phyloP scores from a whole-genome alignment of 53 echinoderm and acorn worm species.

The Holothuria scabra region DNA sequence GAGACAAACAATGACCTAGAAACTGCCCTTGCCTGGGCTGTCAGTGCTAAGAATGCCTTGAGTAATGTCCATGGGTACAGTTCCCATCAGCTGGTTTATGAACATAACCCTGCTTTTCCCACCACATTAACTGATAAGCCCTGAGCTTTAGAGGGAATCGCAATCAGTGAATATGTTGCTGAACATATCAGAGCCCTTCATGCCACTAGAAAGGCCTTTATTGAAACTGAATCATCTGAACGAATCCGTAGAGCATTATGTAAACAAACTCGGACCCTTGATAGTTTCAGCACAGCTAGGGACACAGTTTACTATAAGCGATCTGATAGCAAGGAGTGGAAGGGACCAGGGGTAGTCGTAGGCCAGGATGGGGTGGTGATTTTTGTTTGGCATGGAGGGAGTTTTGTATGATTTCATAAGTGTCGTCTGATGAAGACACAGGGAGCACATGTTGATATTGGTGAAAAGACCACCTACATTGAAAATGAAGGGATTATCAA shows the following conservation, averaged over 20 bases:
- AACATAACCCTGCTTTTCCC: slow-evolving; percentile 46
- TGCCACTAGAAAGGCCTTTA: slow-evolving; percentile 54
- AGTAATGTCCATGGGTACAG: slow-evolving; percentile 55
- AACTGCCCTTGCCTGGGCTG: slow-evolving; percentile 54
- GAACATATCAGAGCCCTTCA: slow-evolving; percentile 54
- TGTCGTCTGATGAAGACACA: background rate
- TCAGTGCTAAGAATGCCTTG: slow-evolving; percentile 62
- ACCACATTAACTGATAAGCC: slow-evolving; percentile 44
- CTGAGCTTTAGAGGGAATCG: slow-evolving; percentile 52
- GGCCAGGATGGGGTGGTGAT: slow-evolving; percentile 60
- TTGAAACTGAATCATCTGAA: slow-evolving; percentile 53
- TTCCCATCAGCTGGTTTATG: slow-evolving; percentile 52
- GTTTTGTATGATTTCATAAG: slow-evolving; percentile 4
- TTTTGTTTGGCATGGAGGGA: slow-evolving; percentile 58
- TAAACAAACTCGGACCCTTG: slow-evolving; percentile 36
- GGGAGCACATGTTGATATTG: no score
- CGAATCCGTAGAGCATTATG: slow-evolving; percentile 50
- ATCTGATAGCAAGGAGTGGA: slow-evolving; percentile 52
- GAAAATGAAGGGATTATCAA: no score
- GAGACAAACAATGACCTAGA: slow-evolving; percentile 40
- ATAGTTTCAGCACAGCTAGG: slow-evolving; percentile 30
- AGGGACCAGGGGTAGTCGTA: slow-evolving; percentile 57
- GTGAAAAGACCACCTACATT: no score
- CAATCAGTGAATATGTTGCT: slow-evolving; percentile 46
- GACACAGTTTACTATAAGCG: slow-evolving; percentile 55